Conservation (phyloP, 1,140 invertebrate genomes). For the Holcopasites calliopsidis region DNA sequence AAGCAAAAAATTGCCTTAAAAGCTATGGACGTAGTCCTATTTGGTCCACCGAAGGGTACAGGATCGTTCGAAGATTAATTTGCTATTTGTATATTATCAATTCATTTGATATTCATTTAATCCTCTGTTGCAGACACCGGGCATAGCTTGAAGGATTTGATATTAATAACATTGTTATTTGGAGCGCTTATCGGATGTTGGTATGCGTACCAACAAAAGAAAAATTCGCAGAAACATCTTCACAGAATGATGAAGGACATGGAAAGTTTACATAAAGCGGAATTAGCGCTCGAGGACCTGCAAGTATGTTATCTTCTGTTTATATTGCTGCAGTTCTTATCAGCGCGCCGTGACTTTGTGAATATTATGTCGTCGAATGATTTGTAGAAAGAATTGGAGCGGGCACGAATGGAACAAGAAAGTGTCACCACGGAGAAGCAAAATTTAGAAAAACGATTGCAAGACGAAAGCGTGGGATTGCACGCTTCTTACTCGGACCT, state of each 20-base stretch:
- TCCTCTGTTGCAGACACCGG: constrained; percentile 82
- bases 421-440: constrained; percentile 89
- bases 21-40: constrained; percentile 98
- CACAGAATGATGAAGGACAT: constrained; percentile 95
- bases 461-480: constrained; percentile 84
- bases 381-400: constrained; percentile 82
- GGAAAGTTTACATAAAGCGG: constrained; percentile 94
- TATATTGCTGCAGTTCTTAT: neutral
- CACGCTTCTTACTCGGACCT: constrained; percentile 88
- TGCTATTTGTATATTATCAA: neutral
- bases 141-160: constrained; percentile 92
- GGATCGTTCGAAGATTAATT: constrained; percentile 15
- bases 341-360: neutral
- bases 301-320: constrained; percentile 81
- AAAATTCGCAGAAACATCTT: constrained; percentile 91
- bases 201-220: constrained; percentile 94
- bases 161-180: constrained; percentile 89
- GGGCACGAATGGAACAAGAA: constrained; percentile 85
- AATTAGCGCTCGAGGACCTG: constrained; percentile 90
- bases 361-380: neutral
- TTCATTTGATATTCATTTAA: constrained; percentile 30
- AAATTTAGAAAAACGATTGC: constrained; percentile 88
- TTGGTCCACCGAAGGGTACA: constrained; percentile 98
- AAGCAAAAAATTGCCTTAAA: constrained; percentile 97
- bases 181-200: constrained; percentile 93